These are phyloP conservation scores for Mesocentrotus franciscanus DNA, from an alignment of 53 echinoderm and acorn worm species.

Conservation along the genomic window DNA sequence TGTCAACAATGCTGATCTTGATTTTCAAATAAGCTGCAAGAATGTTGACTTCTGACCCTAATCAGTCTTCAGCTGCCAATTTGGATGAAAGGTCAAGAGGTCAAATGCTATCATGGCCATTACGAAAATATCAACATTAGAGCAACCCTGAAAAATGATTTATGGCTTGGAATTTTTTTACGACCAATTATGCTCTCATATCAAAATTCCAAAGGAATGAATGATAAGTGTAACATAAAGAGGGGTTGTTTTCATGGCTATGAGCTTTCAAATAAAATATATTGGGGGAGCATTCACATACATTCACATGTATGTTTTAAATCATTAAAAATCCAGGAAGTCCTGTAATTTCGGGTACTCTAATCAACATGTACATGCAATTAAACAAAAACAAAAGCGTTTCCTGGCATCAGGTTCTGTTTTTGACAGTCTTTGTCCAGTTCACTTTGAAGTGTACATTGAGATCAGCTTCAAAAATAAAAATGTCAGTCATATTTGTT, in stretches of 20 bases:
- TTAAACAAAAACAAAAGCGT: no score
- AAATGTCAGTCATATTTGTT: no score
- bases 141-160: constrained; percentile 19
- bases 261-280: no score
- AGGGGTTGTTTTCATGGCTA: background rate
- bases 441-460: no score
- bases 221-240: constrained; percentile 29
- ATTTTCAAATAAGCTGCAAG: constrained; percentile 26
- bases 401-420: no score
- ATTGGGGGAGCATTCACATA: no score
- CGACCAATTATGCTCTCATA: constrained; percentile 50
- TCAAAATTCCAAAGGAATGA: constrained; percentile 24
- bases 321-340: no score
- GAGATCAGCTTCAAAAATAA: no score
- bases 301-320: no score
- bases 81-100: constrained; percentile 28
- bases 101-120: constrained; percentile 49
- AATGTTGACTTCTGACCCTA: constrained; percentile 53
- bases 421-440: no score
- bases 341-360: no score
- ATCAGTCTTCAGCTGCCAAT: constrained; percentile 67
- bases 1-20: constrained; percentile 20
- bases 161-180: constrained; percentile 35
- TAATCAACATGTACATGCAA: no score
- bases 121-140: background rate